These are phyloP conservation scores for Allygus modestus DNA, from an alignment of 2,888 invertebrate genomes.

Conservation along the genomic window DNA sequence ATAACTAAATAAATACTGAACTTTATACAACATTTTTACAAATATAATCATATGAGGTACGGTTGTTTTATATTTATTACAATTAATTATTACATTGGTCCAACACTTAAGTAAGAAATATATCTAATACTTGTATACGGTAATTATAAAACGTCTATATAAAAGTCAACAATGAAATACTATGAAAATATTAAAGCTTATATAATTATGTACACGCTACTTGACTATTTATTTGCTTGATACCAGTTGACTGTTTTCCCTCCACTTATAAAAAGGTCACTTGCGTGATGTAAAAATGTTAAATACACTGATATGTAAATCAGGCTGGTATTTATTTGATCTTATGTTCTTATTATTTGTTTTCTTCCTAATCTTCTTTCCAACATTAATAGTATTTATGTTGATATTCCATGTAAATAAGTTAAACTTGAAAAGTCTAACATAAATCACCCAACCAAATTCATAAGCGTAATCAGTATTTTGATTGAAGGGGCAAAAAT, in stretches of 20 bases:
- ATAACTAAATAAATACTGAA: background rate
- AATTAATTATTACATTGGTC: conserved; percentile 1
- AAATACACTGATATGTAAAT: too few species aligned
- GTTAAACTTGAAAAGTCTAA: too few species aligned
- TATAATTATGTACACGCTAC: background rate
- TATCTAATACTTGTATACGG: background rate
- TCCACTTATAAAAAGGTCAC: background rate
- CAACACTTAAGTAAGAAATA: background rate
- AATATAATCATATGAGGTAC: conserved; percentile 15
- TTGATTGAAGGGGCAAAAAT: too few species aligned
- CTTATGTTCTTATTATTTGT: too few species aligned
- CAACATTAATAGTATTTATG: too few species aligned
- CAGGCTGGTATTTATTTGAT: too few species aligned
- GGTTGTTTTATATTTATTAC: background rate
- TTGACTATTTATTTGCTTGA: conserved; percentile 1
- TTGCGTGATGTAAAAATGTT: conserved; percentile 13
- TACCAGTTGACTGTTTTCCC: background rate
- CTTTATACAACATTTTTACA: conserved; percentile 31
- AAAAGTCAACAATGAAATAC: background rate
- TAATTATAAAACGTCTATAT: conserved; percentile 13
- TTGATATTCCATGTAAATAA: too few species aligned
- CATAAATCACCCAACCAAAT: too few species aligned
- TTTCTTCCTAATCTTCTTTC: too few species aligned
- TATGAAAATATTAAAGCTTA: background rate
- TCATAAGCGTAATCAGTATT: too few species aligned